A percentile compares a stretch with the other conserved stretches of the same genome.
phyloP scores from a whole-genome alignment of 1,140 invertebrate genomes.

The Alviniconcha marisindica region DNA sequence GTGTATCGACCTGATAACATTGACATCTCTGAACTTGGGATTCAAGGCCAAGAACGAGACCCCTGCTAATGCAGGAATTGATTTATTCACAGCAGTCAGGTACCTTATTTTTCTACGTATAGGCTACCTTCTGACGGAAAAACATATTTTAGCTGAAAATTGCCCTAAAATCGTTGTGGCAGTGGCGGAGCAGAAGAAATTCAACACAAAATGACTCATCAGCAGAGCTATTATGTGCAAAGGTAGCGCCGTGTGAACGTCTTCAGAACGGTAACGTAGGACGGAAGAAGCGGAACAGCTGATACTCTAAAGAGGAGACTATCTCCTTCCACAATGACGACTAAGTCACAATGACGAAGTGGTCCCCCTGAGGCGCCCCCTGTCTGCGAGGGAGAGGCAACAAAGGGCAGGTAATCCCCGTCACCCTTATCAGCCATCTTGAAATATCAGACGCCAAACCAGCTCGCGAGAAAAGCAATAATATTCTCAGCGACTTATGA shows the following conservation, averaged over 20 bases:
- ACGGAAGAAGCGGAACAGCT: neutral
- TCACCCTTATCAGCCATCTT: conserved; percentile 27
- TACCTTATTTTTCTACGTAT: too few relatives aligned
- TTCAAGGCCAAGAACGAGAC: too few relatives aligned
- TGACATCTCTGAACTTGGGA: too few relatives aligned
- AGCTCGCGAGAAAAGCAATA: neutral
- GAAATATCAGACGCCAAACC: conserved; percentile 9
- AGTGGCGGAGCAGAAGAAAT: too few relatives aligned
- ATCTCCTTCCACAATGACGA: neutral
- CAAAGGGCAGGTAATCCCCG: conserved; percentile 21
- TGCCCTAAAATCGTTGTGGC: too few relatives aligned
- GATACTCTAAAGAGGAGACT: conserved; percentile 21
- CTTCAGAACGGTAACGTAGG: neutral
- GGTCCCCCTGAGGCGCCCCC: conserved; percentile 11
- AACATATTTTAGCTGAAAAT: too few relatives aligned
- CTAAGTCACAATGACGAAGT: conserved; percentile 14
- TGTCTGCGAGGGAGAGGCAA: conserved; percentile 1
- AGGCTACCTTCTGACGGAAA: too few relatives aligned
- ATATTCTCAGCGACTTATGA: conserved; percentile 17
- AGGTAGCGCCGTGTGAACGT: conserved; percentile 10
- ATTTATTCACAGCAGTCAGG: too few relatives aligned
- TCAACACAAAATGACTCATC: conserved; percentile 25
- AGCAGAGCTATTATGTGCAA: conserved; percentile 27
- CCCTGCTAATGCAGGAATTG: too few relatives aligned
- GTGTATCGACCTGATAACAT: too few relatives aligned